phyloP scores from a whole-genome alignment of 2,797 vertebrate species.

The Mycteria americana region DNA sequence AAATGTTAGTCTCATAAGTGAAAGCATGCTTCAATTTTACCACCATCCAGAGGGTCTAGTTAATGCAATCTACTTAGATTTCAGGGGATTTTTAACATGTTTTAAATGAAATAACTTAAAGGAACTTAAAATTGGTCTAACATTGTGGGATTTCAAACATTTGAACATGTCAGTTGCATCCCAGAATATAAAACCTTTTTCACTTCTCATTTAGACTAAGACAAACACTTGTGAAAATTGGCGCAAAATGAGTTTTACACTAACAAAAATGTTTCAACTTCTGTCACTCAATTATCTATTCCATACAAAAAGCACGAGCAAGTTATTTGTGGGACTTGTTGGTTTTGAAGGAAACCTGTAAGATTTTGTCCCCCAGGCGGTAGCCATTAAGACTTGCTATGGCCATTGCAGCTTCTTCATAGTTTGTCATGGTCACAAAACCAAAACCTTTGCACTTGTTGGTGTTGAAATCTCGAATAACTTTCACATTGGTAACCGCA shows the following conservation, averaged over 20 bases:
- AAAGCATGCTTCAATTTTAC: constrained; percentile 76
- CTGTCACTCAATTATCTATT: constrained; percentile 83
- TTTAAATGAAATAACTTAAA: constrained; percentile 80
- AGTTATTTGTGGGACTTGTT: constrained; percentile 99
- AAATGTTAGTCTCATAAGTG: constrained; percentile 74
- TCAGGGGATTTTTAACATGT: constrained; percentile 70
- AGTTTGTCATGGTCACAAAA: constrained; percentile 99
- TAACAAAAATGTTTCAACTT: constrained; percentile 81
- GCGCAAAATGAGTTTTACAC: constrained; percentile 86
- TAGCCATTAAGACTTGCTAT: constrained; percentile 98
- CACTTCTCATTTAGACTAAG: constrained; percentile 85
- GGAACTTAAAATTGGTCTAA: constrained; percentile 82
- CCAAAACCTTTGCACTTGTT: constrained; percentile 99
- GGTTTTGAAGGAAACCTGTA: constrained; percentile 99
- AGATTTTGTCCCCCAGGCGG: constrained; percentile 97
- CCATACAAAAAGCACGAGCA: constrained; percentile 82
- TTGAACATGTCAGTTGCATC: constrained; percentile 86
- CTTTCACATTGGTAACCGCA: constrained; percentile 98
- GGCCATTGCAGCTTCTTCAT: constrained; percentile 99
- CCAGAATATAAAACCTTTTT: constrained; percentile 82
- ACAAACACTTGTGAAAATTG: constrained; percentile 88
- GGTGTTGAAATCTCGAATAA: constrained; percentile 99
- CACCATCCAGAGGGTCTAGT: constrained; percentile 74
- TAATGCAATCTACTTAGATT: constrained; percentile 72
- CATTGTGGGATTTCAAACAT: constrained; percentile 81